Percentiles rank a stretch among this genome's conserved stretches.
Evolutionary conservation across 2,888 invertebrate species (phyloP).

Genomic region (Cerastis rubricosa): DNA sequence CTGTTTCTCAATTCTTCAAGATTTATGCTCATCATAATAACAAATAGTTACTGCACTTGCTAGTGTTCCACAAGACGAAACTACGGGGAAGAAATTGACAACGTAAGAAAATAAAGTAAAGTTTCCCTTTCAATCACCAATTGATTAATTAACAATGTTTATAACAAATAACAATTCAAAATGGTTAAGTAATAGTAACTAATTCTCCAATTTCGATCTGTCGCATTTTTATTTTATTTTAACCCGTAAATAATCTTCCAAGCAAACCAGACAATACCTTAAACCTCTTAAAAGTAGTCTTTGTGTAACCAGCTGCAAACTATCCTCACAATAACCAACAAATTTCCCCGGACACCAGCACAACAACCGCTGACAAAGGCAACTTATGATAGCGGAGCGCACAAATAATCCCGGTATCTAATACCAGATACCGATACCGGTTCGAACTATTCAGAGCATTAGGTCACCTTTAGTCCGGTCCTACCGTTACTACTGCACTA

Average conservation of each 20-base stretch:
- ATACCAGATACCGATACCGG: slow-evolving; percentile 61
- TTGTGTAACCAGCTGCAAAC: background rate
- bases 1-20: background rate
- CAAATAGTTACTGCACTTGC: background rate
- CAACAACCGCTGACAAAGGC: slow-evolving; percentile 42
- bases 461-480: slow-evolving; percentile 63
- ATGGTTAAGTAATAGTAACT: background rate
- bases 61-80: background rate
- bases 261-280: no score
- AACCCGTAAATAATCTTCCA: background rate
- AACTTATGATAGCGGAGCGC: slow-evolving; percentile 41
- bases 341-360: slow-evolving; percentile 26
- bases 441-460: slow-evolving; percentile 64
- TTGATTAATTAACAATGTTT: background rate
- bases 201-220: no score
- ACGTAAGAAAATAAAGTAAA: background rate
- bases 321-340: background rate
- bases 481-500: slow-evolving; percentile 63
- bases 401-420: slow-evolving; percentile 54
- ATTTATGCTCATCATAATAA: background rate
- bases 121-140: no score
- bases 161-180: background rate
- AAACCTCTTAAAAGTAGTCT: background rate
- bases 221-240: background rate
- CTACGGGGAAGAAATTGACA: background rate